Base-by-base conservation (phyloP, 2,888 invertebrate species). In the Taenaris catops region DNA sequence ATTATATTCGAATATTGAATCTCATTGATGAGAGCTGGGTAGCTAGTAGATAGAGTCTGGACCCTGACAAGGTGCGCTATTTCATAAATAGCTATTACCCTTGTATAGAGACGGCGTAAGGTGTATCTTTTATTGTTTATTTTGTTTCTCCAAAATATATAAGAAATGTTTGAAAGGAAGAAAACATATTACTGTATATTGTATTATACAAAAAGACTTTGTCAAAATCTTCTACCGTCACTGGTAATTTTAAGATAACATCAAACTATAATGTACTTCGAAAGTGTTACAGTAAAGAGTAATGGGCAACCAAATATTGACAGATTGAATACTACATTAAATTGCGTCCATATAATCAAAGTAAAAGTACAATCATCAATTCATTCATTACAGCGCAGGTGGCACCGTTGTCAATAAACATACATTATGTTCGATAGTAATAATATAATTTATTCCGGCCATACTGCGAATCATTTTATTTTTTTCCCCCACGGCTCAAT, bases 381-480 rank as follows among this genome's bases (percentile, higher is more conserved):
- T 24, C 24, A 25, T 29, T 25, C 18, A 29, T 19, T 29, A 29
- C 9, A 18, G 3, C 6, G 7, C 25, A 25, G 12, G 8, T 25
- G 24, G 17, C 10, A 29, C 2, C 21, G 19, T 17, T 24, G 25
- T 34, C 23, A 28, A 34, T 24, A 34, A 25, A 38, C 28, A 38
- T 28, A 34, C 28, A 34, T 29, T 27, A 33, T 7, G 14, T 33
- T 29, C 17, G 20, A 34, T 29, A 14, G 14, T 29, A 14, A 25
- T 25, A 11, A 31, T 31, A 18, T 35, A 35, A 34, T 39, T 41
- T 26, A 29, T 32, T 29, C 23, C 32, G 18, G 27, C 25, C 14
- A 14, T 20, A 25, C 24, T 26, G 34, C 28, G 21, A 41, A 37
- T 46, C 25, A 18, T 31, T 26, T 14, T 14, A 14, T 2, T 14